Evolutionary conservation across 2,797 vertebrate genomes (phyloP), one percentile per base, ranked within the genome.

Genomic region (Poecilia wingei): DNA sequence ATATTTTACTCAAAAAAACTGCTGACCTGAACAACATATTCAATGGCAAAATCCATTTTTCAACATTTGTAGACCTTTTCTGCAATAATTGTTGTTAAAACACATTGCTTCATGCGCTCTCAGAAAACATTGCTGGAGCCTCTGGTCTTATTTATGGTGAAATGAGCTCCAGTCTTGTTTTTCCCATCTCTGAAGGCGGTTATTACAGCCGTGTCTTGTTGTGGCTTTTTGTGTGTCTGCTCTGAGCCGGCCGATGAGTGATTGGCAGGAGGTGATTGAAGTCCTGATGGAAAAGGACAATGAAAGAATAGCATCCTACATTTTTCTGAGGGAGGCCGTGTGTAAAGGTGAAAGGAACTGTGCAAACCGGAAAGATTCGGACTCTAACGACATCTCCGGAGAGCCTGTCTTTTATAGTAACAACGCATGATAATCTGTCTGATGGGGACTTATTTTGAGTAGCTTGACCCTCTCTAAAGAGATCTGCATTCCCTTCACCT

Each of bases 381-480:
- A 81, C 72, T 43, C 84, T 93, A 94, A 92, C 87, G 87, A 85
- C 93, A 84, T 89, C 93, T 93, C 91, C 77, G 75, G 93, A 94
- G 91, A 93, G 82, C 73, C 76, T 4, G 78, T 80, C 75, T 82
- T 57, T 39, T 82, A 64, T 69, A 70, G 85, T 84, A 70, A 81
- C 81, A 80, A 79, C 79, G 71, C 77, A 78, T 78, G 83, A 85
- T 90, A 88, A 87, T 91, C 82, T 81, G 57, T 84, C 76, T 75
- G 74, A 72, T 72, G 78, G 84, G 86, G 91, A 81, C 87, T 87
- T 68, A 81, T 79, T 86, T 79, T 61, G 80, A 86, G 80, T 36
- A 47, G 59, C 74, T 78, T 73, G 81, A 80, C 78, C 79, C 84
- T 76, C 85, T 77, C 79, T 20, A 43, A 80, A 77, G 78, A 86